phyloP scores from a whole-genome alignment of 2,888 invertebrate genomes.

The Atethmia centrago region DNA sequence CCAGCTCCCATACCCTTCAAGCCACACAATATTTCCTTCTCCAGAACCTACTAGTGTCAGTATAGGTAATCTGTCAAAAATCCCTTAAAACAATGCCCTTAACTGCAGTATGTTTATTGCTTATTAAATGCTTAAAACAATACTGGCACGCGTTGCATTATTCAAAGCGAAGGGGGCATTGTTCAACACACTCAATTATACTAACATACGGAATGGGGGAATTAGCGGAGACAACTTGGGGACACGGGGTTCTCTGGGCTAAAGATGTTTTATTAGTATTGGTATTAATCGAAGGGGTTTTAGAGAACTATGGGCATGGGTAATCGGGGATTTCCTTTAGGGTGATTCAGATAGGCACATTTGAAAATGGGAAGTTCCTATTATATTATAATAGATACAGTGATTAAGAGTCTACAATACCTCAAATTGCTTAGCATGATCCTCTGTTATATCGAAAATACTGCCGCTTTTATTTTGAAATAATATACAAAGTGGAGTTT shows the following conservation, averaged over 20 bases:
- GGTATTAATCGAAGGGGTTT: conserved; percentile 42
- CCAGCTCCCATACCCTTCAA: neutral
- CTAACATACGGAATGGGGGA: conserved; percentile 25
- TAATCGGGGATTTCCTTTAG: conserved; percentile 22
- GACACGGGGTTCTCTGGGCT: conserved; percentile 1
- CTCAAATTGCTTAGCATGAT: neutral
- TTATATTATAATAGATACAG: neutral
- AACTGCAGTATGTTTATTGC: neutral
- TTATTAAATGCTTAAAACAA: conserved; percentile 50
- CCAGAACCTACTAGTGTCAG: neutral
- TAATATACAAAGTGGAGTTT: too few relatives aligned
- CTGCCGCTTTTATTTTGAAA: neutral
- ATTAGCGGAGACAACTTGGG: conserved; percentile 29
- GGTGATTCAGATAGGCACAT: neutral
- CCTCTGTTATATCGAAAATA: neutral
- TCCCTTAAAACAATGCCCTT: conserved; percentile 5
- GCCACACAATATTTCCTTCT: neutral
- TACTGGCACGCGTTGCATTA: conserved; percentile 37
- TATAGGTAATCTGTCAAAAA: conserved; percentile 16
- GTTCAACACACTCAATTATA: conserved; percentile 31
- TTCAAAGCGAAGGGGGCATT: conserved; percentile 5
- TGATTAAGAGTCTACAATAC: neutral
- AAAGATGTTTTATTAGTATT: conserved; percentile 32
- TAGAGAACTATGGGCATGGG: neutral
- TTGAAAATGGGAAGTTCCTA: neutral